Conservation (phyloP, 2,797 vertebrate genomes). For the Anguilla obscura region DNA sequence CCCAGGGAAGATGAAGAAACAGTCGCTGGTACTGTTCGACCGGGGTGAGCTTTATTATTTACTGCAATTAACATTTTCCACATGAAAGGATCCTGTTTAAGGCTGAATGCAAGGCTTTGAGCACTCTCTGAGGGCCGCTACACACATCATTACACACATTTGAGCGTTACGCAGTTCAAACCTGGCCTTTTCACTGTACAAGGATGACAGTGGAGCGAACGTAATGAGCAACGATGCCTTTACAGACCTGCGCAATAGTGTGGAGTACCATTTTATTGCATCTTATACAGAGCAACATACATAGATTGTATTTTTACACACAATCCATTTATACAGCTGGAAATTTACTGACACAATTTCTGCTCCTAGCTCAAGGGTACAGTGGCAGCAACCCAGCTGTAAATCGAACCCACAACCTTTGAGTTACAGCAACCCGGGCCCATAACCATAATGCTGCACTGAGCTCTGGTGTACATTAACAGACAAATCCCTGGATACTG, state of each 20-base stretch:
- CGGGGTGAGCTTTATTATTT: neutral
- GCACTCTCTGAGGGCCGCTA: neutral
- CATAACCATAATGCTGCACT: too few species aligned
- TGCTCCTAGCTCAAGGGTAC: neutral
- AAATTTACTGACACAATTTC: neutral
- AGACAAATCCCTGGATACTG: neutral
- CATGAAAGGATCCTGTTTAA: neutral
- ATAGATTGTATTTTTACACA: neutral
- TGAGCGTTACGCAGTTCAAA: neutral
- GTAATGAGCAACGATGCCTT: neutral
- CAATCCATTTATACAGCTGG: neutral
- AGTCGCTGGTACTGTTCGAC: neutral
- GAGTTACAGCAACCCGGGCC: too few species aligned
- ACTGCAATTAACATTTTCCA: conserved; percentile 2
- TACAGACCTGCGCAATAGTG: neutral
- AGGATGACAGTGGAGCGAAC: neutral
- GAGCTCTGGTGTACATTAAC: neutral
- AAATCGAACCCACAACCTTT: too few species aligned
- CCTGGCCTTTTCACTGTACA: neutral
- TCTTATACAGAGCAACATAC: neutral
- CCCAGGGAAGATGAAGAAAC: neutral
- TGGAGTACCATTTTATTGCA: neutral
- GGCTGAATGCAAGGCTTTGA: neutral
- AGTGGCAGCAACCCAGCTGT: too few species aligned
- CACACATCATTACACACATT: conserved; percentile 15